phyloP scores from a whole-genome alignment of 2,113 vertebrate genomes.

The Corvus moneduloides region DNA sequence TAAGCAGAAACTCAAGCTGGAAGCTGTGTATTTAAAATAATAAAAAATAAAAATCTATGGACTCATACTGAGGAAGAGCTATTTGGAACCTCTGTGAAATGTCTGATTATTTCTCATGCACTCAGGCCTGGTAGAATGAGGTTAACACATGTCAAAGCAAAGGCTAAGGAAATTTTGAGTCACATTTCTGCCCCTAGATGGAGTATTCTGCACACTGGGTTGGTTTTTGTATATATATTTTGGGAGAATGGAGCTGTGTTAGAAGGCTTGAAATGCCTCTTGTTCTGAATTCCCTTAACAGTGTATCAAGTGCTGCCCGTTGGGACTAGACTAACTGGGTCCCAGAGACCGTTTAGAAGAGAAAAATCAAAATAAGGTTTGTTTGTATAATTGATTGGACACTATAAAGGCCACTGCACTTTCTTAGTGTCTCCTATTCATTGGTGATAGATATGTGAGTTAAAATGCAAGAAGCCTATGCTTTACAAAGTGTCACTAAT shows the following conservation, averaged over 20 bases:
- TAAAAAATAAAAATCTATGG: not conserved
- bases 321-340: conserved; percentile 9
- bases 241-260: conserved; percentile 54
- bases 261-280: conserved; percentile 51
- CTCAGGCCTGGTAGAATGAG: conserved; percentile 19
- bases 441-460: not conserved
- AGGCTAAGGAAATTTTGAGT: not conserved
- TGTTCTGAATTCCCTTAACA: conserved; percentile 57
- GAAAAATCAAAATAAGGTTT: conserved; percentile 30
- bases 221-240: not conserved
- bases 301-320: conserved; percentile 20
- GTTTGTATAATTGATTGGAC: not conserved
- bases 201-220: conserved; percentile 48
- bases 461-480: not conserved
- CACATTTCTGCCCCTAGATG: conserved; percentile 74
- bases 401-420: not conserved
- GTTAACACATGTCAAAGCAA: conserved; percentile 35
- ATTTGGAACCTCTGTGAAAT: conserved; percentile 37
- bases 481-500: not conserved
- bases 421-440: not conserved
- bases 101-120: conserved; percentile 28
- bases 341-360: conserved; percentile 13
- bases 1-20: conserved; percentile 30
- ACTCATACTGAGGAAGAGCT: not conserved
- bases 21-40: conserved; percentile 34